phyloP scores from a whole-genome alignment of 2,797 vertebrate species.

The Anguilla marmorata region DNA sequence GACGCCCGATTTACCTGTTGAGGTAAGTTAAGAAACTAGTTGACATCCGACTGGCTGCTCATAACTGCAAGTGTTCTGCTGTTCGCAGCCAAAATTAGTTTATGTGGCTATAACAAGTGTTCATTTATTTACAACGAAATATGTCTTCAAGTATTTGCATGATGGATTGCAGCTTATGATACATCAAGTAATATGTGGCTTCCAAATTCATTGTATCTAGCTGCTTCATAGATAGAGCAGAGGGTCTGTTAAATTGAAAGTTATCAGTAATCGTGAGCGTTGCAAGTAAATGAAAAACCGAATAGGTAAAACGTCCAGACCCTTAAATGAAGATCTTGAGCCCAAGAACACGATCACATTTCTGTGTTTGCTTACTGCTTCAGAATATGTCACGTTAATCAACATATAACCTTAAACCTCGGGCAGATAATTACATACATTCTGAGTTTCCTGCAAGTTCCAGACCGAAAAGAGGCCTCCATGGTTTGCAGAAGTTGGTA shows the following conservation, averaged over 20 bases:
- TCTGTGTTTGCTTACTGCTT: neutral
- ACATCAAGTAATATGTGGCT: neutral
- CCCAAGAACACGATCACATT: neutral
- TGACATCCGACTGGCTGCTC: neutral
- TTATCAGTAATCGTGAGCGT: neutral
- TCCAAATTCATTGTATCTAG: neutral
- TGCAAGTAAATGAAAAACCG: neutral
- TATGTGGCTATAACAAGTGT: neutral
- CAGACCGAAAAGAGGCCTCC: slow-evolving; percentile 83
- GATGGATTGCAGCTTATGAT: neutral
- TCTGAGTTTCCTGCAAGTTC: slow-evolving; percentile 75
- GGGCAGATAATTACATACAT: slow-evolving; percentile 79
- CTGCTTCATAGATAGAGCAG: neutral
- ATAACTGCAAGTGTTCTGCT: neutral
- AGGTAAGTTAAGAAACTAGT: slow-evolving; percentile 69
- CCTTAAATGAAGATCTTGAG: neutral
- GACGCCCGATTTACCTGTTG: slow-evolving; percentile 66
- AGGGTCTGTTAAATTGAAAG: neutral
- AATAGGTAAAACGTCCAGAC: neutral
- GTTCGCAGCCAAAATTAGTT: neutral
- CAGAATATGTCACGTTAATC: slow-evolving; percentile 24
- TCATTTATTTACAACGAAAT: neutral
- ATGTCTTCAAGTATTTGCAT: neutral
- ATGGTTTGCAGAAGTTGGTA: slow-evolving; percentile 81
- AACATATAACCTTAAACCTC: slow-evolving; percentile 38